Evolutionary conservation across 2,888 invertebrate species (phyloP), one percentile per base, ranked within the genome.

Genomic region (Blomia tropicalis): DNA sequence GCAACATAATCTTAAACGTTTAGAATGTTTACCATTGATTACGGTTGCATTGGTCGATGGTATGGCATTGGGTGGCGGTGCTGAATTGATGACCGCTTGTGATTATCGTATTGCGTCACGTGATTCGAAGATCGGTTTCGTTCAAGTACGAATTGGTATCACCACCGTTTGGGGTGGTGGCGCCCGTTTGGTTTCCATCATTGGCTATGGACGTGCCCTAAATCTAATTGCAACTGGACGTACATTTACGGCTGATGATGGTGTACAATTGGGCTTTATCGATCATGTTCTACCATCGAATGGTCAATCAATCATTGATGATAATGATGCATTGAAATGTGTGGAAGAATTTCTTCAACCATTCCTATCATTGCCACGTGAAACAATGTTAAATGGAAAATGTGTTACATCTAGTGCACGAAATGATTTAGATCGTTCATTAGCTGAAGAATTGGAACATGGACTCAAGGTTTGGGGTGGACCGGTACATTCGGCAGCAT

Each of bases 41-140:
- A 75, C 76, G 41, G 73, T 77, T 1, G 75, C 77, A 19, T 69
- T 76, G 4, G 70, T 79, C n/a, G 70, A 75, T 61, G 79, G 79
- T 22, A 69, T 69, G 63, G 77, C 79, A 1, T 65, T 79, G 1
- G 79, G 79, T 4, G 79, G 79, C 1, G 79, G 79, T 2, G 76
- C 79, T 1, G 79, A 79, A 69, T 62, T 79, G 4, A 70, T 74
- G 0, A 71, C 75, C 23, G 72, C 75, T 1, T 77, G 77, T 68
- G 79, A 79, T 67, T 77, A 75, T 64, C 70, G 78, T n/a, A 64
- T 78, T 1, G 71, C 76, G 69, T 71, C 73, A 0, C 62, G 64
- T 3, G 56, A 67, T 0, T 72, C 74, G 1, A 71, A 70, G 58
- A 70, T 78, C 30, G 74, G 74, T 4, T 78, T 77, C 67, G 75